Base-by-base conservation (phyloP, 1,140 invertebrate species). In the Cherax destructor region DNA sequence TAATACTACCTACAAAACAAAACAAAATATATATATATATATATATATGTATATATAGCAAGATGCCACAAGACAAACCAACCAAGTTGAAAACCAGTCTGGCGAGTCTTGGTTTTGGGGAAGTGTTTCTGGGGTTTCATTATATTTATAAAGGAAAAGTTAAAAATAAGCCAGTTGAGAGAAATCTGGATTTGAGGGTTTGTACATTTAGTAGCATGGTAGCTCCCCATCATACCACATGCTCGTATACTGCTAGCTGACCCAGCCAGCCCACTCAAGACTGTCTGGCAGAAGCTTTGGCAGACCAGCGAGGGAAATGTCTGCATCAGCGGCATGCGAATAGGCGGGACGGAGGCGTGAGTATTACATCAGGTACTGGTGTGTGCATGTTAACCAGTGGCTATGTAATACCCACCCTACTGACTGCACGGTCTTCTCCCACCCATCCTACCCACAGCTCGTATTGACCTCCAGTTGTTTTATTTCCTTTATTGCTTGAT, bases 321-420 rank as follows among this genome's bases (percentile, higher is more conserved):
- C 50, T 59, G 56, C 24, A 52, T 56, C 50, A 56, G 50, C 50
- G 21, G 56, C 56, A 59, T 81, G 79, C 50, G 41, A 52, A 59
- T 69, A 65, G 77, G 78, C 86, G 77, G 86, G 85, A 76, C 76
- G 85, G 85, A 86, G 85, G 86, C 24, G 86, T 88, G 86, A 88
- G 86, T 88, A 88, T 88, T 88, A 88, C 86, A 88, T 88, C 86
- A 88, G 86, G 86, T 88, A 88, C 86, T 88, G 86, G 86, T 88
- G 86, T 80, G 86, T 81, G 86, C 86, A 88, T 88, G 86, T 21
- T 18, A 69, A 88, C 86, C 86, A 88, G 86, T 88, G 86, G 78
- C 86, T 88, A 59, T 88, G 86, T 88, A 88, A 88, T 88, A 88
- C 86, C 86, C 86, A 65, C 65, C 86, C 86, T 80, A 41, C 86